Conservation (phyloP, 1,140 invertebrate genomes). For the Drosophila erecta region DNA sequence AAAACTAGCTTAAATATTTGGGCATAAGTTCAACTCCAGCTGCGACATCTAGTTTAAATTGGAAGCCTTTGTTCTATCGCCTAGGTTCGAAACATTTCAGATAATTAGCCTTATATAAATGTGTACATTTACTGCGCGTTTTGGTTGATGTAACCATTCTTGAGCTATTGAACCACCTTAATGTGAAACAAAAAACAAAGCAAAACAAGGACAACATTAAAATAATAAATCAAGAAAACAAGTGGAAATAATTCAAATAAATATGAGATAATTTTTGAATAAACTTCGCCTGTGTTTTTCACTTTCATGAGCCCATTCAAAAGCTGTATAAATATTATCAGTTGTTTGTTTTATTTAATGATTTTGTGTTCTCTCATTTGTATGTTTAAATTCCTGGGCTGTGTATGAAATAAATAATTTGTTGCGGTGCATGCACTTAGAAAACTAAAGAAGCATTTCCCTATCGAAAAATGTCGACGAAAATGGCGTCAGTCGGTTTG, state of each 20-base stretch:
- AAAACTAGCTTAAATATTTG: conserved; percentile 67
- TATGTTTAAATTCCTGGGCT: conserved; percentile 71
- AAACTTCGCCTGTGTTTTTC: conserved; percentile 11
- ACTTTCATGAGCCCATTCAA: not conserved
- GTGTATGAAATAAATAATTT: conserved; percentile 82
- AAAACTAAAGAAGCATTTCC: conserved; percentile 61
- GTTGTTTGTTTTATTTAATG: conserved; percentile 35
- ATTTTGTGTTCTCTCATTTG: conserved; percentile 39
- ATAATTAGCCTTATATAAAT: conserved; percentile 67
- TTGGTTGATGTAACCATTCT: conserved; percentile 71
- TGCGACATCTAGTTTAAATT: conserved; percentile 56
- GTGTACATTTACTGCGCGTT: conserved; percentile 66
- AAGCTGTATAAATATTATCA: conserved; percentile 4
- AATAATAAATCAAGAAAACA: conserved; percentile 49
- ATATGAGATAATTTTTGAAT: conserved; percentile 75
- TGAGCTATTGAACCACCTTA: conserved; percentile 80
- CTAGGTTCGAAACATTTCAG: conserved; percentile 37
- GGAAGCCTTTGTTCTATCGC: conserved; percentile 53
- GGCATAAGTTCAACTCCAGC: conserved; percentile 57
- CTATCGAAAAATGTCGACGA: conserved; percentile 53
- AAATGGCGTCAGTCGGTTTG: conserved; percentile 67
- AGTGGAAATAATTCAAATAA: conserved; percentile 67
- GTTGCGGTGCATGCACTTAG: conserved; percentile 74
- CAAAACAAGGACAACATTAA: conserved; percentile 40
- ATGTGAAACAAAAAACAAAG: conserved; percentile 65